Evolutionary conservation across 2,888 invertebrate genomes (phyloP).

Genomic region (Eubasilissa splendida): DNA sequence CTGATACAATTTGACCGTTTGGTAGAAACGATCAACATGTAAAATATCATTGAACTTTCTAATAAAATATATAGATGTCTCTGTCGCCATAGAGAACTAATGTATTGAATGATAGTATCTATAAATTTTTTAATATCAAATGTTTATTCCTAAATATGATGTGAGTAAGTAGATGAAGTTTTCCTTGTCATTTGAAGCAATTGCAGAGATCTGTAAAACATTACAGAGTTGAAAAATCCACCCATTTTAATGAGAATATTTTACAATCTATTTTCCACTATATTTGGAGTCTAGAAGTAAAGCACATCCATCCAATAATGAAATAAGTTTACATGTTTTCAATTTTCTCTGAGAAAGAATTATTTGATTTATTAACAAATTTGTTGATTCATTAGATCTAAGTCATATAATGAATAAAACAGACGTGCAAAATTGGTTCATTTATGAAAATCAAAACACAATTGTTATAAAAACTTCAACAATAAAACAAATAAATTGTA

Average conservation of each 20-base stretch:
- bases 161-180: constrained; percentile 6
- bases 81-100: not conserved
- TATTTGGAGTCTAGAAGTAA: constrained; percentile 9
- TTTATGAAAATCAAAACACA: too few species aligned
- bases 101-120: not conserved
- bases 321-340: not conserved
- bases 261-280: constrained; percentile 13
- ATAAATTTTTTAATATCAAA: not conserved
- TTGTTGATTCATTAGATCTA: too few species aligned
- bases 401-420: too few species aligned
- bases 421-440: too few species aligned
- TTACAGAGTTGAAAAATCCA: constrained; percentile 29
- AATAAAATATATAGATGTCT: constrained; percentile 1
- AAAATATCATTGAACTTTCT: constrained; percentile 7
- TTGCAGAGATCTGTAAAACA: not conserved
- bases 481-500: too few species aligned
- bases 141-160: not conserved
- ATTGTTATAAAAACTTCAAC: too few species aligned
- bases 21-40: not conserved
- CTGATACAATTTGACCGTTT: too few species aligned
- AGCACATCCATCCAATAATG: constrained; percentile 18
- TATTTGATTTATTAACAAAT: too few species aligned
- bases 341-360: too few species aligned
- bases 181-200: not conserved
- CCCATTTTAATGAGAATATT: constrained; percentile 32